Conservation (phyloP, 2,888 invertebrate species). For the Mactromeris polynyma region DNA sequence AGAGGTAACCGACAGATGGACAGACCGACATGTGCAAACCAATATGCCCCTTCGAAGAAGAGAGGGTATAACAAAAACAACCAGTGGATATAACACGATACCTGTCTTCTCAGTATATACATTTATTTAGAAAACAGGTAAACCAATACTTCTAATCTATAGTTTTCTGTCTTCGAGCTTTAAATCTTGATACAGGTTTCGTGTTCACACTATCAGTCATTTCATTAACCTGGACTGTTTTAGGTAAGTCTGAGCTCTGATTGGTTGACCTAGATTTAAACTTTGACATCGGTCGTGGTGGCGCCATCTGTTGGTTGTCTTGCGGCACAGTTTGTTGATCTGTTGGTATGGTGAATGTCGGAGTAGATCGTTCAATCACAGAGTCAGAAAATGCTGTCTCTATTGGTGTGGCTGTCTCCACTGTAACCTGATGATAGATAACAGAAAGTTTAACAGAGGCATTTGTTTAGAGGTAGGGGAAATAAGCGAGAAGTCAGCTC, state of each 20-base stretch:
- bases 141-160: not conserved
- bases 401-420: not conserved
- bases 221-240: not conserved
- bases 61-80: too few relatives aligned
- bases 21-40: too few relatives aligned
- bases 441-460: not conserved
- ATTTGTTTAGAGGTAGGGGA: too few relatives aligned
- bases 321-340: not conserved
- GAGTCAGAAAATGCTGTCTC: constrained; percentile 72
- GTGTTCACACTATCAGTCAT: constrained; percentile 27
- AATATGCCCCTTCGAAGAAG: too few relatives aligned
- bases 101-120: not conserved
- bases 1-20: too few relatives aligned
- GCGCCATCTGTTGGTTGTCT: not conserved
- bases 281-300: constrained; percentile 56
- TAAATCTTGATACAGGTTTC: constrained; percentile 78
- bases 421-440: not conserved
- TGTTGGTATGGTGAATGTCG: not conserved
- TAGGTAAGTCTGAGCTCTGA: constrained; percentile 13
- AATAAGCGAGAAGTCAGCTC: too few relatives aligned
- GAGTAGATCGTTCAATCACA: constrained; percentile 68
- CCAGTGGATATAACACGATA: too few relatives aligned
- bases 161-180: constrained; percentile 70
- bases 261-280: constrained; percentile 50
- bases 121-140: not conserved